Evolutionary conservation across 2,113 vertebrate genomes (phyloP).

Genomic region (Thomomys bottae): DNA sequence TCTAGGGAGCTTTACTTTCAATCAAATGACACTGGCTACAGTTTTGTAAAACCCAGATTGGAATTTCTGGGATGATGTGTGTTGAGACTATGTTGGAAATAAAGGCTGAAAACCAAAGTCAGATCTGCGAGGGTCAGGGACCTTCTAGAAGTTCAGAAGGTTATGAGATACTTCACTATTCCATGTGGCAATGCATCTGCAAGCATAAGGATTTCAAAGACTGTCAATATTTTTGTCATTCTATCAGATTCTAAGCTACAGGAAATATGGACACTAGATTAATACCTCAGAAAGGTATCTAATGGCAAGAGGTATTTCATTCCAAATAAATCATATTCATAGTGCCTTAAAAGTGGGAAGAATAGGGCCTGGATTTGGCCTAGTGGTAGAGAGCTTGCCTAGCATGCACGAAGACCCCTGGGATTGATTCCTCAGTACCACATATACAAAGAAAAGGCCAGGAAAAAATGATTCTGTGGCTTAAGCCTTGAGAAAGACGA

Average conservation of each 20-base stretch:
- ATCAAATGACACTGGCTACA: background rate
- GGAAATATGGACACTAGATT: background rate
- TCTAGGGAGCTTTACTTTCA: background rate
- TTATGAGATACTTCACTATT: background rate
- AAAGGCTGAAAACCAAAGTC: background rate
- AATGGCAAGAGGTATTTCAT: background rate
- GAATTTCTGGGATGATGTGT: background rate
- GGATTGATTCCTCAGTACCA: too few species aligned
- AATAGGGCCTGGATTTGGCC: too few species aligned
- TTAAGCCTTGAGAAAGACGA: too few species aligned
- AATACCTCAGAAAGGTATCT: background rate
- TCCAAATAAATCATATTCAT: constrained; percentile 24
- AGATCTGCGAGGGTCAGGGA: background rate
- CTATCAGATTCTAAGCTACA: background rate
- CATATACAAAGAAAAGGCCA: too few species aligned
- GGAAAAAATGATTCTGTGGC: too few species aligned
- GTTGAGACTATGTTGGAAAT: background rate
- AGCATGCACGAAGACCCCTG: too few species aligned
- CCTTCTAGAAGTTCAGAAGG: background rate
- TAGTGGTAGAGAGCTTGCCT: too few species aligned
- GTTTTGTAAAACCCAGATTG: background rate
- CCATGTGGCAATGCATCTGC: background rate
- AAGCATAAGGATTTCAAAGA: background rate
- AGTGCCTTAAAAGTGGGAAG: background rate
- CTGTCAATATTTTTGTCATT: background rate